phyloP scores from a whole-genome alignment of 2,113 vertebrate species.

The Triplophysa siluroides region DNA sequence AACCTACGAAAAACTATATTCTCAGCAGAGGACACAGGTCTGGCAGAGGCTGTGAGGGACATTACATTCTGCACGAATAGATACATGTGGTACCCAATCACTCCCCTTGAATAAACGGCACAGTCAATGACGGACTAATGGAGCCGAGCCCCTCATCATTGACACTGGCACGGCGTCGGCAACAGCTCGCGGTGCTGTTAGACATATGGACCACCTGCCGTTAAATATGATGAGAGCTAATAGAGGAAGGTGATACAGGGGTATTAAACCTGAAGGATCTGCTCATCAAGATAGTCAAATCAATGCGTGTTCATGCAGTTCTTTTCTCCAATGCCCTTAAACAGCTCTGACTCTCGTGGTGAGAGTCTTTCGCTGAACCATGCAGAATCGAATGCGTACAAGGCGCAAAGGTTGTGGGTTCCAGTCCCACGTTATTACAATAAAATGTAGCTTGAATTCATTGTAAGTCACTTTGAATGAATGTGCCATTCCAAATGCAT shows the following conservation, averaged over 20 bases:
- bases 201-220: constrained; percentile 60
- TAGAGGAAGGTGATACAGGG: constrained; percentile 44
- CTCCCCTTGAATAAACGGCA: constrained; percentile 25
- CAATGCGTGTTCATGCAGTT: not conserved
- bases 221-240: constrained; percentile 55
- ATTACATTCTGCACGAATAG: constrained; percentile 26
- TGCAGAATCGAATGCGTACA: too few relatives aligned
- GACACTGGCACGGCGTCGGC: constrained; percentile 9
- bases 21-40: constrained; percentile 4
- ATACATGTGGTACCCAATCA: not conserved
- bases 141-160: constrained; percentile 2
- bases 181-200: constrained; percentile 34
- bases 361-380: not conserved
- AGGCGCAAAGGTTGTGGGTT: too few relatives aligned
- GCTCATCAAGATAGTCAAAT: constrained; percentile 28
- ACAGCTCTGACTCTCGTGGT: not conserved
- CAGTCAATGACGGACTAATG: constrained; percentile 35
- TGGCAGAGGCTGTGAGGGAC: constrained; percentile 4
- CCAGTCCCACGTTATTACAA: too few relatives aligned
- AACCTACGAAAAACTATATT: not conserved
- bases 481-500: too few relatives aligned
- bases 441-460: too few relatives aligned
- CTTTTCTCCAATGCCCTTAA: constrained; percentile 4
- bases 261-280: constrained; percentile 55
- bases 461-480: too few relatives aligned